Conservation (phyloP, 2,888 invertebrate genomes). For the Chymomyza fuscimana region DNA sequence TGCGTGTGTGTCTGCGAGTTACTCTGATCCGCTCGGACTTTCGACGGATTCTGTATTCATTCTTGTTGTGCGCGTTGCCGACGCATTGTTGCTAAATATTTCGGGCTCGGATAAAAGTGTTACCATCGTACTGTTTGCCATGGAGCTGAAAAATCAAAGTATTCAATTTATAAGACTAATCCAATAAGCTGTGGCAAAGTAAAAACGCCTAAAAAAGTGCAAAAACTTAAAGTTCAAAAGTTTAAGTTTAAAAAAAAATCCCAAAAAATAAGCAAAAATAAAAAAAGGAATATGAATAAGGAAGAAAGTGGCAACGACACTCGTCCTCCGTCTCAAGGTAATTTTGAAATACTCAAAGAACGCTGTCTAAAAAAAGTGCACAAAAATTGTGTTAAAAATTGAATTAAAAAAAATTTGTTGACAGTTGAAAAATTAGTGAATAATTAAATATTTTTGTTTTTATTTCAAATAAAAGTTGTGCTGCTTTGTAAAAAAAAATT, state of each 20-base stretch:
- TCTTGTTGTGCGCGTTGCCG: slow-evolving; percentile 37
- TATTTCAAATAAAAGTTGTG: no score
- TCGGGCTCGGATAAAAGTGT: slow-evolving; percentile 9
- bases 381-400: neutral
- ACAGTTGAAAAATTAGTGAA: neutral
- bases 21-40: slow-evolving; percentile 11
- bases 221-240: slow-evolving; percentile 1
- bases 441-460: neutral
- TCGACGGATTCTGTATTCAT: slow-evolving; percentile 13
- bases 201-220: neutral
- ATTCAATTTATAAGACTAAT: slow-evolving; percentile 6
- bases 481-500: no score
- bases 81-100: slow-evolving; percentile 20
- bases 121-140: slow-evolving; percentile 3
- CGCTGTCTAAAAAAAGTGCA: no score
- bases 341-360: neutral
- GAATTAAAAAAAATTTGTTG: neutral
- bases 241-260: slow-evolving; percentile 1
- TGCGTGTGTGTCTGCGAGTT: slow-evolving; percentile 20
- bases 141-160: slow-evolving; percentile 15
- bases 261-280: neutral
- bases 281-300: slow-evolving; percentile 62
- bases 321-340: slow-evolving; percentile 65
- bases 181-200: neutral
- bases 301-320: slow-evolving; percentile 61